phyloP scores from a whole-genome alignment of 2,888 invertebrate species.

The Teleogryllus oceanicus region DNA sequence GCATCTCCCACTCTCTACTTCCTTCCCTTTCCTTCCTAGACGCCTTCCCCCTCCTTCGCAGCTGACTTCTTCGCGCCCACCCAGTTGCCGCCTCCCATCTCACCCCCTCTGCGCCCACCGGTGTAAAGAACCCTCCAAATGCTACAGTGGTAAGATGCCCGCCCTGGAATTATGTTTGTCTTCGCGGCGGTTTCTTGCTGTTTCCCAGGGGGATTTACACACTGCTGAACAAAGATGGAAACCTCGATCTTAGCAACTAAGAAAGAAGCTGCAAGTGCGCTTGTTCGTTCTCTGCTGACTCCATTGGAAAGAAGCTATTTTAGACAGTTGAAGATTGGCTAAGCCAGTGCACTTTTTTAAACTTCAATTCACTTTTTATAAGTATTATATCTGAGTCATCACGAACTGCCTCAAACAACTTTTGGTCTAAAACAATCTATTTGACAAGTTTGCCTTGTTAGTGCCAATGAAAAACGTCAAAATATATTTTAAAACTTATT shows the following conservation, averaged over 20 bases:
- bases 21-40: not conserved
- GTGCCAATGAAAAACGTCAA: too few species aligned
- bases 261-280: not conserved
- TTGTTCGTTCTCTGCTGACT: not conserved
- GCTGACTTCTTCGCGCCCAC: not conserved
- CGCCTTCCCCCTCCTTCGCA: not conserved
- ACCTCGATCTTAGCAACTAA: not conserved
- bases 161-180: conserved; percentile 18
- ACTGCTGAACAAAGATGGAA: not conserved
- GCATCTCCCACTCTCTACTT: not conserved
- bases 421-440: too few species aligned
- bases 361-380: too few species aligned
- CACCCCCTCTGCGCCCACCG: not conserved
- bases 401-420: too few species aligned
- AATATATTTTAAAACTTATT: too few species aligned
- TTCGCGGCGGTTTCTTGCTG: not conserved
- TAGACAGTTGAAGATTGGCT: not conserved
- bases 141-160: conserved; percentile 6
- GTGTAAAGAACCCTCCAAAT: conserved; percentile 6
- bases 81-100: not conserved
- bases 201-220: conserved; percentile 9
- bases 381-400: too few species aligned
- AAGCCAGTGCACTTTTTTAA: not conserved
- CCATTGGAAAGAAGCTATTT: not conserved
- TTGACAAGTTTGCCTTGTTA: too few species aligned